Base-by-base conservation (phyloP, 2,113 vertebrate genomes). In the Numida meleagris region DNA sequence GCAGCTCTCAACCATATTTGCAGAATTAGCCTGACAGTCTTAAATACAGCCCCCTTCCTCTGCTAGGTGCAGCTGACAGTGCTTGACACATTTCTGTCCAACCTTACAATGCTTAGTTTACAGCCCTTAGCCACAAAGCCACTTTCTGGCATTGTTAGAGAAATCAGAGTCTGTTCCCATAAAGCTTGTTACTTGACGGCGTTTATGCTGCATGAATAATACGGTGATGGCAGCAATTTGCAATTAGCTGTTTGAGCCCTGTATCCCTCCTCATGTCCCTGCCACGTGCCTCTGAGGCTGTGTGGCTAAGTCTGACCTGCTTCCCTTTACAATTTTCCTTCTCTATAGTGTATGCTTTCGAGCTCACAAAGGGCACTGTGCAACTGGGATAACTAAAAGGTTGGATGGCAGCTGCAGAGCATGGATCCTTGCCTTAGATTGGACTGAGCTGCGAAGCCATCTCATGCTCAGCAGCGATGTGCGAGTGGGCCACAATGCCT, bases 171-270 rank as follows among this genome's bases (percentile, higher is more conserved):
- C 80, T 91, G 80, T 96, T 95, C 86, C 76, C 80, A 93, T 94
- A 88, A 78, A 84, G 85, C 76, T 78, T 58, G 48, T 72, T 82
- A 79, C 68, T 92, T 93, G 90, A 95, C 79, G 84, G 70, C 40
- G 58, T 95, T 95, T 88, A 88, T 88, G 88, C 93, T 90, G 82
- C 94, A 73, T 94, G 86, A 95, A 73, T 95, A 95, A 90, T 75
- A 53, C 9, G 57, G 90, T 62, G 78, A 36, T 84, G 65, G 82
- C 73, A 93, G 91, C 57, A 78, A 88, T 83, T 90, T 90, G 77
- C 82, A 88, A 78, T 95, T 90, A 86, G 66, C 73, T 68, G 33
- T 59, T 18, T 51, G 48, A 42, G 62, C 31, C 24, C 34, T 50
- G 21, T 55, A 46, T 58, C 57, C 94, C 53, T 94, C 82, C 58